phyloP scores from a whole-genome alignment of 2,888 invertebrate genomes.

The Stenchaetothrips biformis region DNA sequence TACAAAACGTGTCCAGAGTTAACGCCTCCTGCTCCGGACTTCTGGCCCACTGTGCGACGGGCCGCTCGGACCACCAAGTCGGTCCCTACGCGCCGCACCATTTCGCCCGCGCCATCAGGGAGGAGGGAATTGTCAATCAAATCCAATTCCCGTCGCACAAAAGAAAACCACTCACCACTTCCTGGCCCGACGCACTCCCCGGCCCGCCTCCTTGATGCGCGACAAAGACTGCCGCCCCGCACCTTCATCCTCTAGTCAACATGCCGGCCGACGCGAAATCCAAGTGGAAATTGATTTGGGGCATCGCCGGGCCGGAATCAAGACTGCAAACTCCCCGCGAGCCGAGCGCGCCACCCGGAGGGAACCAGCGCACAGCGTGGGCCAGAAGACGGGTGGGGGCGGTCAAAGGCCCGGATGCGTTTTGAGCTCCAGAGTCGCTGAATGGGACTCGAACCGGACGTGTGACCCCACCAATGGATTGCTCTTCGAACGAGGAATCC shows the following conservation, averaged over 20 bases:
- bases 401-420: no score
- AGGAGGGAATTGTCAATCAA: constrained; percentile 23
- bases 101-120: constrained; percentile 3
- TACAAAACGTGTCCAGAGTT: no score
- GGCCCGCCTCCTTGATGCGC: neutral
- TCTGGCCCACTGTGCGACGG: no score
- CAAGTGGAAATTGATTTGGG: constrained; percentile 18
- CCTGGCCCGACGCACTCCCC: neutral
- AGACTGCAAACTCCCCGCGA: neutral
- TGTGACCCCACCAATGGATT: no score
- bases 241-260: neutral
- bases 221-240: no score
- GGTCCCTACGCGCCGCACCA: neutral
- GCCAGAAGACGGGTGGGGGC: no score
- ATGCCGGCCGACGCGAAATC: neutral
- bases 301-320: neutral
- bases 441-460: no score
- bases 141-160: constrained; percentile 19
- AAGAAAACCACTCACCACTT: constrained; percentile 19
- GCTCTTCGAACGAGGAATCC: no score
- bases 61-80: neutral
- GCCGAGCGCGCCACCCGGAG: neutral
- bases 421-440: no score
- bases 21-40: no score
- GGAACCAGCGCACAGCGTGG: no score